Evolutionary conservation across 2,113 vertebrate genomes (phyloP).

Genomic region (Lonchura striata): DNA sequence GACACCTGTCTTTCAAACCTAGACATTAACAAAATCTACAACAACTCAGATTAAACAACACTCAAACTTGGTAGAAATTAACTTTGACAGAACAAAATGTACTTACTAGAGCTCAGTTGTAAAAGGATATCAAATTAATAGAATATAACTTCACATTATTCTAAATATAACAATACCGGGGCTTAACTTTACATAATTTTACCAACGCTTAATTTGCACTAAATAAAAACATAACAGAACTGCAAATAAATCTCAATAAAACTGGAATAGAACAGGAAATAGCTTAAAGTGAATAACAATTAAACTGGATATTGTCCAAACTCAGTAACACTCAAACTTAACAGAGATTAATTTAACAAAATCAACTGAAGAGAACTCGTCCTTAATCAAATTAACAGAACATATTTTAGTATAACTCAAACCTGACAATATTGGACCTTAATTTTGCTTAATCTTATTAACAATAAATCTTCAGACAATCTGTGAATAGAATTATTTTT

Average conservation of each 20-base stretch:
- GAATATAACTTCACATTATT: neutral
- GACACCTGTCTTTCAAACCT: too few species aligned
- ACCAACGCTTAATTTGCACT: too few species aligned
- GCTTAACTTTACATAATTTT: neutral
- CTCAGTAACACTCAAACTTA: neutral
- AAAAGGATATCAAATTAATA: neutral
- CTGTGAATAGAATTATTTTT: neutral
- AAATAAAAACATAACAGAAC: neutral
- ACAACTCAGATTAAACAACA: neutral
- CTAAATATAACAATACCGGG: neutral
- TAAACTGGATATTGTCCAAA: neutral
- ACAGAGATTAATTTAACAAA: neutral
- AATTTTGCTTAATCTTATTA: neutral
- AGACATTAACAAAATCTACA: neutral
- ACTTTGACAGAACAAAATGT: neutral
- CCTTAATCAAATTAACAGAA: neutral
- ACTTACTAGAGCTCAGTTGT: neutral
- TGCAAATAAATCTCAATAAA: neutral
- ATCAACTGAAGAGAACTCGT: neutral
- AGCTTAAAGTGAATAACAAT: neutral
- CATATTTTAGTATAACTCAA: neutral
- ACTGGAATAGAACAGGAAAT: neutral
- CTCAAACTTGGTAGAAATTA: neutral
- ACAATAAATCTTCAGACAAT: neutral
- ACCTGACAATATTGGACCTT: neutral